These are phyloP conservation scores for Crepidodera aurea DNA, from an alignment of 2,888 invertebrate species.

Conservation along the genomic window DNA sequence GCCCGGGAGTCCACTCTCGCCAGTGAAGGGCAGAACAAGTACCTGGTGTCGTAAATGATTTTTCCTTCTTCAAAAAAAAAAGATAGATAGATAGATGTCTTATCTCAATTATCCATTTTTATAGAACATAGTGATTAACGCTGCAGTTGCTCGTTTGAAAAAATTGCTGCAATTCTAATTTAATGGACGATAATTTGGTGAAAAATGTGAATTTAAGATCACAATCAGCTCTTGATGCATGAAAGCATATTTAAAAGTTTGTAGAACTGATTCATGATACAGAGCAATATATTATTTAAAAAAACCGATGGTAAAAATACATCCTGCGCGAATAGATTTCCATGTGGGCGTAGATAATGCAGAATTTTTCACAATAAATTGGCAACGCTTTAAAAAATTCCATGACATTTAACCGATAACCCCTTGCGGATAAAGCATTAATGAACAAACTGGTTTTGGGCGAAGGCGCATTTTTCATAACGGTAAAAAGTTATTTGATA, in stretches of 20 bases:
- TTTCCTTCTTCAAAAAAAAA: no score
- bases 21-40: no score
- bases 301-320: conserved; percentile 4
- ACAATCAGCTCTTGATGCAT: no score
- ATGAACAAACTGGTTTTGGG: conserved; percentile 26
- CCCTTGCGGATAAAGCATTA: conserved; percentile 23
- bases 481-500: conserved; percentile 32
- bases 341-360: conserved; percentile 10
- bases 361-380: conserved; percentile 22
- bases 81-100: no score
- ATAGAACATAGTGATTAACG: no score
- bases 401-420: conserved; percentile 26
- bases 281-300: conserved; percentile 5
- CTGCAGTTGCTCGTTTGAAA: no score
- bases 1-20: no score
- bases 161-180: no score
- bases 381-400: conserved; percentile 18
- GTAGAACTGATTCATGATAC: neutral
- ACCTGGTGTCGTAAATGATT: no score
- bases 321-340: conserved; percentile 1
- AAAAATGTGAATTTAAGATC: no score
- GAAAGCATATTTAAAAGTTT: neutral
- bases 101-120: no score
- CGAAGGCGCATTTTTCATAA: conserved; percentile 33
- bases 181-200: no score